Base-by-base conservation (phyloP, 2,888 invertebrate species). In the Hyposoter didymator region DNA sequence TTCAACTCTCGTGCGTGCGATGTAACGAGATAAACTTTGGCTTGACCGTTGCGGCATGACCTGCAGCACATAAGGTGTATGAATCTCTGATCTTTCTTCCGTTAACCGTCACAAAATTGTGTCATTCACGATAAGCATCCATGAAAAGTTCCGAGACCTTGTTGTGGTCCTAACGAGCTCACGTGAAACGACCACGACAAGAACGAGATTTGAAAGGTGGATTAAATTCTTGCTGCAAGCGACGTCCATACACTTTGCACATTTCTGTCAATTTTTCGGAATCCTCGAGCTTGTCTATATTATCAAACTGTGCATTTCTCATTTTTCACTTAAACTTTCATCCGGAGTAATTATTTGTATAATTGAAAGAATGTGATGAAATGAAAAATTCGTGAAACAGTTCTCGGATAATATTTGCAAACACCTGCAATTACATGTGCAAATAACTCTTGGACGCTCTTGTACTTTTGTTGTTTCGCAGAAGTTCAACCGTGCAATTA, bases 51-150 rank as follows among this genome's bases (percentile, higher is more conserved):
- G 39, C n/a, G 39, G 39, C n/a, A 35, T 66, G 66, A 66, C 39
- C 69, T 69, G 69, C 10, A 28, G 45, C 43, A 69, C 43, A 28
- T 69, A 69, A 43, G 22, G 69, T 49, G 39, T 43, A 43, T 66
- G 66, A 66, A 47, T 70, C 49, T 39, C 32, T 28, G 69, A 70
- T 47, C 28, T 70, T 14, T 70, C 69, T 70, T 32, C 14, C 70
- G 70, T 70, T 70, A 47, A 28, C 70, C 49, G 70, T 49, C 14
- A 70, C 47, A 28, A 70, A 70, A 70, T 70, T 17, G 32, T 70
- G 28, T 39, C 47, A 28, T 39, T 43, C 67, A 28, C 49, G 49
- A 70, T 49, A 49, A 70, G 49, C 32, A 67, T 67, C 35, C 43
- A 43, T 35, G 67, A 22, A 67, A 39, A 47, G 47, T 45, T 55